phyloP scores from a whole-genome alignment of 2,113 vertebrate species.

The Brienomyrus longianalis region DNA sequence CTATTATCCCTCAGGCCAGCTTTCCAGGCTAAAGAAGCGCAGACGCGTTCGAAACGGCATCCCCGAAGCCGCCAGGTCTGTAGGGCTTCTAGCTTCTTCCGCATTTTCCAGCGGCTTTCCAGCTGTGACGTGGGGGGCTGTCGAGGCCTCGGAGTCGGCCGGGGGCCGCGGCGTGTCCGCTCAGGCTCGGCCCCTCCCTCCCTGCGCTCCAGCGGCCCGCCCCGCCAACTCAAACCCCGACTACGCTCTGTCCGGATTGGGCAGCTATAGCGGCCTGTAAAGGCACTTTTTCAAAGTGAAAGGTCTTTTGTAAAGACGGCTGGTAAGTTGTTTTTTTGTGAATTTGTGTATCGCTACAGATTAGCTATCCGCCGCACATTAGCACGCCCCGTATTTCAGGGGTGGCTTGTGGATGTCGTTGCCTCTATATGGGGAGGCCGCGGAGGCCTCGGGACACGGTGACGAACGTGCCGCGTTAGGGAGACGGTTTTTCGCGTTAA shows the following conservation, averaged over 20 bases:
- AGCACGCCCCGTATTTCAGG: slow-evolving; percentile 15
- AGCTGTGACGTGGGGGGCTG: slow-evolving; percentile 86
- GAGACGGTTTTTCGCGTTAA: slow-evolving; percentile 57
- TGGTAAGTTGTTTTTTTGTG: slow-evolving; percentile 45
- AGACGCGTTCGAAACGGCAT: background rate
- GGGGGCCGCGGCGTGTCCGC: slow-evolving; percentile 75
- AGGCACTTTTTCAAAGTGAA: slow-evolving; percentile 48
- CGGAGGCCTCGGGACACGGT: background rate
- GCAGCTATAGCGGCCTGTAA: slow-evolving; percentile 61
- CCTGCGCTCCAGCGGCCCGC: slow-evolving; percentile 74
- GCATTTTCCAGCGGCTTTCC: slow-evolving; percentile 83
- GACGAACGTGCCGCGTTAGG: slow-evolving; percentile 58
- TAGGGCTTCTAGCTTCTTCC: slow-evolving; percentile 70
- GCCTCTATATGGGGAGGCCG: background rate
- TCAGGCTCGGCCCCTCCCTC: slow-evolving; percentile 82
- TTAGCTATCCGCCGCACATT: background rate
- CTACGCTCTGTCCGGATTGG: slow-evolving; percentile 69
- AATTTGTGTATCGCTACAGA: slow-evolving; percentile 21
- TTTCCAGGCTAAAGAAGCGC: background rate
- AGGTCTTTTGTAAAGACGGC: slow-evolving; percentile 34
- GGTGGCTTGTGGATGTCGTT: background rate
- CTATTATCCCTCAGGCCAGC: background rate
- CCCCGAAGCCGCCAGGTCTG: background rate
- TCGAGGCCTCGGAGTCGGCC: slow-evolving; percentile 80
- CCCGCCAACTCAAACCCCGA: slow-evolving; percentile 76